These are phyloP conservation scores for Tonatia bakeri DNA, from an alignment of 2,113 vertebrate genomes.

Conservation along the genomic window DNA sequence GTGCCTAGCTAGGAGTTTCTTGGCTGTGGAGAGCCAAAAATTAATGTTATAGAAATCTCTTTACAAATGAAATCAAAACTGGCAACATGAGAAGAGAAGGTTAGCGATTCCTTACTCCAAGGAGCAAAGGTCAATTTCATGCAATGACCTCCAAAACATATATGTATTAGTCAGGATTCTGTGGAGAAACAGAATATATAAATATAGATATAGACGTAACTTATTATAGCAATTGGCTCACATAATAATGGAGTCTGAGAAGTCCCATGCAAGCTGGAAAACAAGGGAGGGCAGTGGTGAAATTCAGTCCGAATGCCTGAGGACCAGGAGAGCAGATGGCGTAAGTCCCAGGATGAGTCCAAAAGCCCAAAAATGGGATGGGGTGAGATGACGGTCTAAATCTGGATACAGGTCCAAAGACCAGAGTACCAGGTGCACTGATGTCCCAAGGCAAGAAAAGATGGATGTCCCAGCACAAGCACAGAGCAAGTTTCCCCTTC, in stretches of 20 bases:
- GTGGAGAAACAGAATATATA: background rate
- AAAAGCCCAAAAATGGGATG: background rate
- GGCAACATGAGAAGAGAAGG: background rate
- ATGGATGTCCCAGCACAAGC: background rate
- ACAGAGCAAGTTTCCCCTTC: background rate
- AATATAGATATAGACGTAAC: background rate
- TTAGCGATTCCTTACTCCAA: background rate
- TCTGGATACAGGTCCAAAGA: background rate
- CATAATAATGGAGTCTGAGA: background rate
- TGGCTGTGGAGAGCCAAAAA: background rate
- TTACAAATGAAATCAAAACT: background rate
- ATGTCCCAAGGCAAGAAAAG: background rate
- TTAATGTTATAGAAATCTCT: background rate
- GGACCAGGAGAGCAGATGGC: background rate
- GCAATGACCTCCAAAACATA: background rate
- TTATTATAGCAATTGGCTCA: background rate
- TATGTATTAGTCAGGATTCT: background rate
- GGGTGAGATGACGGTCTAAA: background rate
- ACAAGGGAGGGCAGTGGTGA: background rate
- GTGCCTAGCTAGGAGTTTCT: background rate
- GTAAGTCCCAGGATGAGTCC: background rate
- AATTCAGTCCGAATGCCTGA: background rate
- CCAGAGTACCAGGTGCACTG: background rate
- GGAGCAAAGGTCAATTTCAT: background rate
- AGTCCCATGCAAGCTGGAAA: background rate